These are phyloP conservation scores for Eueides isabella DNA, from an alignment of 1,140 invertebrate species.

Conservation along the genomic window DNA sequence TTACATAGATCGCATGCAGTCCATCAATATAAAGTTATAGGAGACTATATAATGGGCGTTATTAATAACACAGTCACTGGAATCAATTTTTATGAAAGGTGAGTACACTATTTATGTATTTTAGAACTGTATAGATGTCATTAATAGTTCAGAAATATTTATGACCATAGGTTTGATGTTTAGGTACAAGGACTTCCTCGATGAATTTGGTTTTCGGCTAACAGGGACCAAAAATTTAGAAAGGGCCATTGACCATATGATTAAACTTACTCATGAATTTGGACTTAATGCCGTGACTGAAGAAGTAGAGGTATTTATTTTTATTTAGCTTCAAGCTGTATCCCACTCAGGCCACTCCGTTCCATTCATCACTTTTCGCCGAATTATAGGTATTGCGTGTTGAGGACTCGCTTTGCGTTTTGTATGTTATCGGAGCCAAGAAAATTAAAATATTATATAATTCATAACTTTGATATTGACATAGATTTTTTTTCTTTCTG, in stretches of 20 bases:
- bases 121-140: background rate
- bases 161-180: constrained; percentile 32
- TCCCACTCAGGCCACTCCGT: no score
- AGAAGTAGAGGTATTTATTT: constrained; percentile 50
- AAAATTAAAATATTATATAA: no score
- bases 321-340: no score
- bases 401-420: no score
- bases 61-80: background rate
- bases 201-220: constrained; percentile 87
- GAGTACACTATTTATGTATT: background rate
- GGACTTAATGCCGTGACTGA: constrained; percentile 57
- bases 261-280: constrained; percentile 78
- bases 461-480: no score
- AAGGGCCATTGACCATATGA: constrained; percentile 87
- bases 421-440: no score
- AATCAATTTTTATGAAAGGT: background rate
- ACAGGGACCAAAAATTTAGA: constrained; percentile 86
- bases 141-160: background rate
- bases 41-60: background rate
- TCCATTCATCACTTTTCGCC: no score
- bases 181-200: constrained; percentile 86
- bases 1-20: background rate
- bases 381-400: no score
- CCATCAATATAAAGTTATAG: background rate
- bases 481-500: no score